Conservation (phyloP, 2,888 invertebrate species). For the Seira ritae region DNA sequence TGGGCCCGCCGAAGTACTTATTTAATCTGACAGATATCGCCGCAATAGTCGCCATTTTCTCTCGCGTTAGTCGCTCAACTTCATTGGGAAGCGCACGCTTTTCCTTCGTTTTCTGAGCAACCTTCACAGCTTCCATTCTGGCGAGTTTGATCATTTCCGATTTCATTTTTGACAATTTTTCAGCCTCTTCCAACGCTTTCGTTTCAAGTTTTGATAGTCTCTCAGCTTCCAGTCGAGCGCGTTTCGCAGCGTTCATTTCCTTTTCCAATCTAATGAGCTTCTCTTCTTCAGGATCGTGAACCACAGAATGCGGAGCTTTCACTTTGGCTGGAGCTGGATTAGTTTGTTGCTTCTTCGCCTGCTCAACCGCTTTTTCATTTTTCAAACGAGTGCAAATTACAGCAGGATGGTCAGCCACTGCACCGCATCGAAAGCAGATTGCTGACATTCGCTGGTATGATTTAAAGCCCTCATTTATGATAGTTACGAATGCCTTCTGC, state of each 20-base stretch:
- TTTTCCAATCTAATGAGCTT: background rate
- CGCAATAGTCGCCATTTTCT: background rate
- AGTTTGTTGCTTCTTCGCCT: background rate
- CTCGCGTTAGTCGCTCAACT: background rate
- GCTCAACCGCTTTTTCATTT: background rate
- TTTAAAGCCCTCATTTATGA: too few relatives aligned
- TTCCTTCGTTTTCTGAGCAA: background rate
- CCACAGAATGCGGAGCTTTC: too few relatives aligned
- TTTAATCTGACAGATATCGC: background rate
- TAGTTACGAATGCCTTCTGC: background rate
- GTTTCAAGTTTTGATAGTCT: background rate
- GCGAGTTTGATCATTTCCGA: background rate
- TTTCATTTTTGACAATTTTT: background rate
- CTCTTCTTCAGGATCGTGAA: background rate
- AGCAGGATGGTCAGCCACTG: background rate
- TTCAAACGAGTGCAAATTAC: background rate
- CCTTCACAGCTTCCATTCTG: background rate
- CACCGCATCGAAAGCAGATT: background rate
- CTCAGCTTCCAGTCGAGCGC: background rate
- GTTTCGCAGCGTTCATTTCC: background rate
- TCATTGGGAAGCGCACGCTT: background rate
- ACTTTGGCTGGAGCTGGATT: too few relatives aligned
- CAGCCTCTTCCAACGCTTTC: background rate
- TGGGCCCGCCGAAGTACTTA: too few relatives aligned
- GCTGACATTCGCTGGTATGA: background rate